A percentile compares a stretch with the other conserved stretches of the same genome.
Conservation (phyloP, 2,113 vertebrate species). For the Tinamus guttatus region DNA sequence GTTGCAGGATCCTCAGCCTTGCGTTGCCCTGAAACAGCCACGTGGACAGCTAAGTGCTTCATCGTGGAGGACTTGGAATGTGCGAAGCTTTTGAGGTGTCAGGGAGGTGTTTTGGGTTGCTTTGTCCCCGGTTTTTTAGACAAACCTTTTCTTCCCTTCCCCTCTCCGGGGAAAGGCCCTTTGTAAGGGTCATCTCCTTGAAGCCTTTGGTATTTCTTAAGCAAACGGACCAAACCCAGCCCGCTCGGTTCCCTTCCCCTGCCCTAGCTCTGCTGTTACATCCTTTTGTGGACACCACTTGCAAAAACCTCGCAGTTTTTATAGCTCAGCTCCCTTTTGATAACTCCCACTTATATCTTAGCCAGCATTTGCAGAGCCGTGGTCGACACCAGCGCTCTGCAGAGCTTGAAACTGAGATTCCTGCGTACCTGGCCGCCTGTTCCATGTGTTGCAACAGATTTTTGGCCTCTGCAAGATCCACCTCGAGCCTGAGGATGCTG, state of each 20-base stretch:
- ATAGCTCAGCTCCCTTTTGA: neutral
- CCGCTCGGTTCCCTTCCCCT: neutral
- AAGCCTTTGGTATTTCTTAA: neutral
- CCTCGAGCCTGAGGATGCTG: neutral
- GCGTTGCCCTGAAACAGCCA: neutral
- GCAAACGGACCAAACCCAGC: constrained; percentile 6
- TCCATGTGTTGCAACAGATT: too few relatives aligned
- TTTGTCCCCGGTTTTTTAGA: neutral
- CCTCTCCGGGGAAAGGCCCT: neutral
- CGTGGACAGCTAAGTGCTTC: neutral
- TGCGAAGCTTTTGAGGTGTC: neutral
- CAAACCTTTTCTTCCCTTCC: neutral
- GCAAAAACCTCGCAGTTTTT: neutral
- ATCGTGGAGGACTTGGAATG: neutral
- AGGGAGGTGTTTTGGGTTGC: neutral
- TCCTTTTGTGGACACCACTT: neutral
- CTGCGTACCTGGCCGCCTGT: rapidly evolving
- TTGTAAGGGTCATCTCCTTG: neutral
- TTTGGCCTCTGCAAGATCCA: neutral
- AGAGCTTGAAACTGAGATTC: rapidly evolving
- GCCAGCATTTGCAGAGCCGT: neutral
- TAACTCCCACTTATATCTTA: neutral
- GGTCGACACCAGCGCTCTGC: neutral
- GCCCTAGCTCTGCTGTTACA: neutral
- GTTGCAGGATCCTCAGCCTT: neutral